A percentile compares a stretch with the other conserved stretches of the same genome.
phyloP scores from a whole-genome alignment of 2,797 vertebrate species.

The Leucoraja ocellata region DNA sequence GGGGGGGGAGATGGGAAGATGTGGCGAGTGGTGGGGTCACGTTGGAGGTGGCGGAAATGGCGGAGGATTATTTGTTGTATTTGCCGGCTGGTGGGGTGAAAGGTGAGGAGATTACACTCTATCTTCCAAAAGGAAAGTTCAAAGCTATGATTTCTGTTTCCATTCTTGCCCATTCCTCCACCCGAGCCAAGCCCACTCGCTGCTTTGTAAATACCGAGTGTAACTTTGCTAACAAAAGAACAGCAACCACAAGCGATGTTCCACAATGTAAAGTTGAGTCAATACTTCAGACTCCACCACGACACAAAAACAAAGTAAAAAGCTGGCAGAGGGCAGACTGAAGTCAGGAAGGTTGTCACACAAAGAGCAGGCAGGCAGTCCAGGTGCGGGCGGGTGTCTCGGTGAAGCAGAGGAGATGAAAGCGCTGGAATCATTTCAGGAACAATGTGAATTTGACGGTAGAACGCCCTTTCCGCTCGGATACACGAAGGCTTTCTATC shows the following conservation, averaged over 20 bases:
- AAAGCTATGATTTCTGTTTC: not conserved
- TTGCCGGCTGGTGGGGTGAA: too few relatives aligned
- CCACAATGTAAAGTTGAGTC: not conserved
- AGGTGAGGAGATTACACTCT: not conserved
- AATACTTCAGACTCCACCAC: constrained; percentile 22
- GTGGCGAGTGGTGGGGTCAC: too few relatives aligned
- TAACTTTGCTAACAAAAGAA: constrained; percentile 1
- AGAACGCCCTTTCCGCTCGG: not conserved
- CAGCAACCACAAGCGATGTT: not conserved
- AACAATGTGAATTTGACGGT: not conserved
- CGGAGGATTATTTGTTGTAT: too few relatives aligned
- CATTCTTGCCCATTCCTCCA: not conserved
- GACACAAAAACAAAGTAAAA: not conserved
- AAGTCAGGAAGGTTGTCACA: not conserved
- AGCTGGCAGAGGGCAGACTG: not conserved
- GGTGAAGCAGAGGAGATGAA: not conserved
- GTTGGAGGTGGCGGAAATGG: too few relatives aligned
- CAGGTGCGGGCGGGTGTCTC: not conserved
- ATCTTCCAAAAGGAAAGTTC: not conserved
- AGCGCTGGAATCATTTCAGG: not conserved
- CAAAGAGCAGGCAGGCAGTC: constrained; percentile 4
- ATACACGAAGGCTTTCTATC: not conserved
- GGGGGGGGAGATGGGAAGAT: too few relatives aligned
- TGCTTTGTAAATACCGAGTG: constrained; percentile 16
- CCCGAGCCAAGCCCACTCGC: not conserved